These are phyloP conservation scores for Mus caroli DNA, from an alignment of 2,797 vertebrate genomes.

Conservation along the genomic window DNA sequence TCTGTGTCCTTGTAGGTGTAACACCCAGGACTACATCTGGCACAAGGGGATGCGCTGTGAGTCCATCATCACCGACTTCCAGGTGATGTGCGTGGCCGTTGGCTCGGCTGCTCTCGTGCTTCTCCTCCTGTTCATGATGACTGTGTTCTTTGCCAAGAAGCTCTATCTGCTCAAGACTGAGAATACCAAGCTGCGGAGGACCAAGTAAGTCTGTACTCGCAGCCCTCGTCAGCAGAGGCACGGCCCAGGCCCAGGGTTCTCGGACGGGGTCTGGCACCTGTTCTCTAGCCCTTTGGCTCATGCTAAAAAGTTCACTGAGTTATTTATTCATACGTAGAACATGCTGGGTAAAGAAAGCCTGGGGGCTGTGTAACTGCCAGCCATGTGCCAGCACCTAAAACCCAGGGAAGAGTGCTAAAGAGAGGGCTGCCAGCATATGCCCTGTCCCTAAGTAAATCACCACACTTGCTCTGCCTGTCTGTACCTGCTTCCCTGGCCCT, in stretches of 20 bases:
- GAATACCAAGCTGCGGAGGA: constrained; percentile 96
- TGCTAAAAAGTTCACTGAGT: background rate
- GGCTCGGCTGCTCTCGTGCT: constrained; percentile 95
- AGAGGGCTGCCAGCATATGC: background rate
- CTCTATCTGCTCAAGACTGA: constrained; percentile 98
- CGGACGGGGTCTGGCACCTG: background rate
- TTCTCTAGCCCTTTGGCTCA: background rate
- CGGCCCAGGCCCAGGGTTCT: background rate
- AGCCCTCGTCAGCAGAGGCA: background rate
- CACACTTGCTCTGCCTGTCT: background rate
- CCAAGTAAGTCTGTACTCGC: constrained; percentile 92
- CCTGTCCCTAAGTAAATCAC: background rate
- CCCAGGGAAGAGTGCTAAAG: background rate
- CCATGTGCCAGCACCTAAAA: background rate
- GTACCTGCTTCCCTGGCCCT: background rate
- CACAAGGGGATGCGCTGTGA: constrained; percentile 97
- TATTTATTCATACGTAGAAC: background rate
- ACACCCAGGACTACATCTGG: constrained; percentile 98
- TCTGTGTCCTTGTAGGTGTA: constrained; percentile 90
- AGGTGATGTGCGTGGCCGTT: constrained; percentile 97
- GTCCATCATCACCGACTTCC: constrained; percentile 97
- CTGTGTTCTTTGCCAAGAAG: constrained; percentile 98
- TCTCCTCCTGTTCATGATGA: constrained; percentile 98
- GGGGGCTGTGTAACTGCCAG: background rate
- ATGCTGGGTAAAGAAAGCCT: background rate